phyloP scores from a whole-genome alignment of 2,888 invertebrate species.

The Acrocyrtus sp. region DNA sequence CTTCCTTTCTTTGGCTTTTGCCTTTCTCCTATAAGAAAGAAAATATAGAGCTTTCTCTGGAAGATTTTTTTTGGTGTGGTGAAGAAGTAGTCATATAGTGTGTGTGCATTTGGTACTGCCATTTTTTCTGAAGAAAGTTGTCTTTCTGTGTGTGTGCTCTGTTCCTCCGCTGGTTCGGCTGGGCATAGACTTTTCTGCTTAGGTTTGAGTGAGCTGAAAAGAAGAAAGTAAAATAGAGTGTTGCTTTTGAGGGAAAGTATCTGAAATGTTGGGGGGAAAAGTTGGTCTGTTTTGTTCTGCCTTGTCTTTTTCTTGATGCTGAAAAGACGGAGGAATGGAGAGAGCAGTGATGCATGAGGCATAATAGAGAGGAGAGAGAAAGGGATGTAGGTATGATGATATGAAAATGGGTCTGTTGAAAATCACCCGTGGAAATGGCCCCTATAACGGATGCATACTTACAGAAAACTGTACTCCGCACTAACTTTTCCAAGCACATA shows the following conservation, averaged over 20 bases:
- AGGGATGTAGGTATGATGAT: slow-evolving; percentile 6
- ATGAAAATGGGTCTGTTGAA: slow-evolving; percentile 50
- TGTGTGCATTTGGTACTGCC: too few relatives aligned
- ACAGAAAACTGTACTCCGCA: background rate
- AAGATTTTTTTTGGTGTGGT: background rate
- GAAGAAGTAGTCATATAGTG: background rate
- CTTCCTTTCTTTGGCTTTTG: slow-evolving; percentile 11
- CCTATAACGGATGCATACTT: slow-evolving; percentile 1
- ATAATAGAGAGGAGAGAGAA: slow-evolving; percentile 20
- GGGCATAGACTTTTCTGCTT: too few relatives aligned
- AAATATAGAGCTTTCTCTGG: background rate
- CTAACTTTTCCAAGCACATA: background rate
- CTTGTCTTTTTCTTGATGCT: slow-evolving; percentile 31
- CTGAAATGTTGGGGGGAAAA: background rate
- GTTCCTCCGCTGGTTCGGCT: background rate
- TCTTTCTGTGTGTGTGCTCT: background rate
- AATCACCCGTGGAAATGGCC: slow-evolving; percentile 5
- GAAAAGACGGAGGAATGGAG: slow-evolving; percentile 16
- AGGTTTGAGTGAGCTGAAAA: background rate
- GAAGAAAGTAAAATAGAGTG: background rate
- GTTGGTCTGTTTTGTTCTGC: slow-evolving; percentile 4
- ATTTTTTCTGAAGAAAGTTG: too few relatives aligned
- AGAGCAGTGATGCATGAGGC: slow-evolving; percentile 44
- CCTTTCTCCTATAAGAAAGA: slow-evolving; percentile 8
- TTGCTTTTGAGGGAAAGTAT: background rate